phyloP scores from a whole-genome alignment of 2,113 vertebrate species.

The Arizona elegans region DNA sequence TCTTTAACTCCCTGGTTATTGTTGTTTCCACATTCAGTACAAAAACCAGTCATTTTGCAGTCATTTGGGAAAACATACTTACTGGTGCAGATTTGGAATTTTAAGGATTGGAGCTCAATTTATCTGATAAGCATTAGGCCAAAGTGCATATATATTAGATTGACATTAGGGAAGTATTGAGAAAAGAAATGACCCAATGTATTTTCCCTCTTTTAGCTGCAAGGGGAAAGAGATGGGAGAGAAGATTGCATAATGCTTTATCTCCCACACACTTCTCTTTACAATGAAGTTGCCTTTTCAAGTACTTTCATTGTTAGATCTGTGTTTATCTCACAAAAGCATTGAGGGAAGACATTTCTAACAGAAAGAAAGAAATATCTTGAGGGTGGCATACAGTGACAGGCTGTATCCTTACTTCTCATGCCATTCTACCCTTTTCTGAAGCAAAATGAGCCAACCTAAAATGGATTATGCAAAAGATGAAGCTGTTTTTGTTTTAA shows the following conservation, averaged over 20 bases:
- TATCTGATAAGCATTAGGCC: background rate
- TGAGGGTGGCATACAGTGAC: background rate
- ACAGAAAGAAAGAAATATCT: background rate
- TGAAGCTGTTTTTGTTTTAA: background rate
- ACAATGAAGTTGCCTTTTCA: background rate
- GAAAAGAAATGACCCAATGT: background rate
- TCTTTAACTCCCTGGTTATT: background rate
- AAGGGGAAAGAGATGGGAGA: background rate
- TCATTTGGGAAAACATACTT: background rate
- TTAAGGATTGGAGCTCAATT: background rate
- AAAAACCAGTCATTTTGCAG: background rate
- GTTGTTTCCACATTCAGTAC: background rate
- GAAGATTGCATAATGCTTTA: background rate
- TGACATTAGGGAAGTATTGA: background rate
- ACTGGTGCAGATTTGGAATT: background rate
- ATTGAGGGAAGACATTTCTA: background rate
- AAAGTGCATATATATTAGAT: background rate
- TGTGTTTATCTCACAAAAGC: background rate
- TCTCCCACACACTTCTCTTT: background rate
- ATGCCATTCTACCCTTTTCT: background rate
- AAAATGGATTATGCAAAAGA: background rate
- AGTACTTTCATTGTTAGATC: background rate
- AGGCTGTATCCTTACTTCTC: background rate
- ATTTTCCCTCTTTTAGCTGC: background rate
- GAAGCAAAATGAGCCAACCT: background rate